Evolutionary conservation across 2,797 vertebrate genomes (phyloP).

Genomic region (Sibirionetta formosa): DNA sequence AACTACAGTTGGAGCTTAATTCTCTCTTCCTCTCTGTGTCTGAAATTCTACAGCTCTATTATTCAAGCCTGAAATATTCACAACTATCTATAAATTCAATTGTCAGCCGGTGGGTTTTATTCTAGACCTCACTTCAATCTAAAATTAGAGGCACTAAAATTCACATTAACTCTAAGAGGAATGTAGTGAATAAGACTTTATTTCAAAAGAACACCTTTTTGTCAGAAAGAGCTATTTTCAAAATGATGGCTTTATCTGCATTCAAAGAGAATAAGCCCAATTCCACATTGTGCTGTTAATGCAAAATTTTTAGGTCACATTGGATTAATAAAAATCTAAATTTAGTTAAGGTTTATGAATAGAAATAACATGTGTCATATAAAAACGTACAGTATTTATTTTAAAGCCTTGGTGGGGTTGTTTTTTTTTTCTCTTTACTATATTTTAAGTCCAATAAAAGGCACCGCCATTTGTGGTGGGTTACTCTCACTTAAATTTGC

Average conservation of each 20-base stretch:
- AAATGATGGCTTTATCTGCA: constrained; percentile 98
- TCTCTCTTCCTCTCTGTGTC: constrained; percentile 84
- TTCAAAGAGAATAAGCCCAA: constrained; percentile 88
- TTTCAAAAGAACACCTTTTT: constrained; percentile 95
- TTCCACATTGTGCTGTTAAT: constrained; percentile 94
- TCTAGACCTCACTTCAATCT: constrained; percentile 91
- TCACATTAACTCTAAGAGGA: constrained; percentile 93
- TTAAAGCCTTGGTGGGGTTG: constrained; percentile 68
- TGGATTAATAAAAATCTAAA: constrained; percentile 90
- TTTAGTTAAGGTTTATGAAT: constrained; percentile 90
- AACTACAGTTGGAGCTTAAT: constrained; percentile 86
- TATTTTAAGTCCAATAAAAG: constrained; percentile 51
- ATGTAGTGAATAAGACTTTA: constrained; percentile 91
- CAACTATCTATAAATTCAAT: constrained; percentile 98
- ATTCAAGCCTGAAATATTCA: constrained; percentile 95
- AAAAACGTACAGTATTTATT: constrained; percentile 80
- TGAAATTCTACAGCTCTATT: constrained; percentile 94
- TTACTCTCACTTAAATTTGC: not conserved
- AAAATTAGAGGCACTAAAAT: constrained; percentile 96
- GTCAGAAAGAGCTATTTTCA: constrained; percentile 94
- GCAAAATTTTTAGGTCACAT: constrained; percentile 90
- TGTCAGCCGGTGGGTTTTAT: constrained; percentile 92
- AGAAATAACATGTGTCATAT: constrained; percentile 88
- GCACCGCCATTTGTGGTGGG: not conserved
- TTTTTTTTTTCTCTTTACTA: constrained; percentile 68